phyloP scores from a whole-genome alignment of 1,140 invertebrate genomes.

The Zaprionus tsacasi region DNA sequence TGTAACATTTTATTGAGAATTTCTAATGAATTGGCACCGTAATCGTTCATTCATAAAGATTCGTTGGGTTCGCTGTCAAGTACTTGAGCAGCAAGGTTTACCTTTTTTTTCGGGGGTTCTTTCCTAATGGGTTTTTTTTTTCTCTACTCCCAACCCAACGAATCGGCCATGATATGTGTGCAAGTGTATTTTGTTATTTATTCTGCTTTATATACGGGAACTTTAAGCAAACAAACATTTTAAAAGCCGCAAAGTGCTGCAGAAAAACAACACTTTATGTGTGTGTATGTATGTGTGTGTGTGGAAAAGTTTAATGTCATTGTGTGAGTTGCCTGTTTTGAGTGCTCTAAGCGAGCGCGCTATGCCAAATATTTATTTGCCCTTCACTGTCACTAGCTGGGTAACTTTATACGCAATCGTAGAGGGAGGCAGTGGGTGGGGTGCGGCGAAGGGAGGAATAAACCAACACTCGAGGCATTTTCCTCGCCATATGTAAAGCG shows the following conservation, averaged over 20 bases:
- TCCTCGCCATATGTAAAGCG: slow-evolving; percentile 42
- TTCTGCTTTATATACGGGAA: slow-evolving; percentile 14
- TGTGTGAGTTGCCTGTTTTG: slow-evolving; percentile 40
- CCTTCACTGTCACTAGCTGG: slow-evolving; percentile 16
- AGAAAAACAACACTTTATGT: slow-evolving; percentile 1
- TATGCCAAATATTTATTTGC: slow-evolving; percentile 43
- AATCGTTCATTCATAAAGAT: slow-evolving; percentile 75
- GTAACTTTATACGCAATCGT: slow-evolving; percentile 23
- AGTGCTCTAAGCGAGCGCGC: slow-evolving; percentile 38
- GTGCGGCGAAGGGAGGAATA: slow-evolving; percentile 6
- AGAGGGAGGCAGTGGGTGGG: not conserved
- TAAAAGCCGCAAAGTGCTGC: slow-evolving; percentile 44
- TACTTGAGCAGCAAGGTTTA: slow-evolving; percentile 42
- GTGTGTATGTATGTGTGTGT: slow-evolving; percentile 15
- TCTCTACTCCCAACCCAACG: slow-evolving; percentile 2
- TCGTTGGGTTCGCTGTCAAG: slow-evolving; percentile 30
- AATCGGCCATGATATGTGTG: slow-evolving; percentile 43
- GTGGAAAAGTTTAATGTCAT: slow-evolving; percentile 47
- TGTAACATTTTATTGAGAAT: slow-evolving; percentile 49
- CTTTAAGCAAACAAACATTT: slow-evolving; percentile 53
- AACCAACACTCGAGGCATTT: slow-evolving; percentile 23
- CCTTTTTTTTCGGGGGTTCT: slow-evolving; percentile 44
- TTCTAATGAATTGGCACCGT: slow-evolving; percentile 73
- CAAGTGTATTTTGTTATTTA: slow-evolving; percentile 30
- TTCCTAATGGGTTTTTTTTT: slow-evolving; percentile 56